Conservation (phyloP, 2,113 vertebrate species). For the Pipra filicauda region DNA sequence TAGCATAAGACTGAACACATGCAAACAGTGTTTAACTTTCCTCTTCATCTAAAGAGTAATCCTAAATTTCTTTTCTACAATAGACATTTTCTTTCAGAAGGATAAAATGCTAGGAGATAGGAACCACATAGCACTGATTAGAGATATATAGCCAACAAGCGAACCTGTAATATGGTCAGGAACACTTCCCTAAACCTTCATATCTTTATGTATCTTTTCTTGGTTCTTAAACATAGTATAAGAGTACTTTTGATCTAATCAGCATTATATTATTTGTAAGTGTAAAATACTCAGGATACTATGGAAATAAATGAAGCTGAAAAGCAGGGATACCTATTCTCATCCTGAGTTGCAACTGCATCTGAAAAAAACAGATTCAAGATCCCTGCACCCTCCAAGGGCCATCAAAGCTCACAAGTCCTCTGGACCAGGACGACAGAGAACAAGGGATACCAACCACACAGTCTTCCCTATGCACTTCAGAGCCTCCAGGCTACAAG, state of each 20-base stretch:
- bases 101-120: not conserved
- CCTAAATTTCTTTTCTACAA: not conserved
- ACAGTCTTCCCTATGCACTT: not conserved
- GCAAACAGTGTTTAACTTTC: not conserved
- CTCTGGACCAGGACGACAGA: not conserved
- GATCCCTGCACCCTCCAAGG: not conserved
- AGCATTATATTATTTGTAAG: not conserved
- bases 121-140: not conserved
- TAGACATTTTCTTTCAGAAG: not conserved
- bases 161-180: not conserved
- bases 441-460: not conserved
- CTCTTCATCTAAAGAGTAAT: not conserved
- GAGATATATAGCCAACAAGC: not conserved
- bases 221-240: not conserved
- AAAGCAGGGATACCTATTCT: not conserved
- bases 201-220: not conserved
- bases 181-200: not conserved
- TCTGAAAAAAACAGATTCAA: not conserved
- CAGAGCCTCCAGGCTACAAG: not conserved
- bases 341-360: not conserved
- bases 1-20: not conserved
- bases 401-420: not conserved
- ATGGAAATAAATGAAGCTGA: not conserved
- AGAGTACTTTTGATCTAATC: not conserved
- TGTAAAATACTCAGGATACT: not conserved